Evolutionary conservation across 2,888 invertebrate species (phyloP).

Genomic region (Rhagium mordax): DNA sequence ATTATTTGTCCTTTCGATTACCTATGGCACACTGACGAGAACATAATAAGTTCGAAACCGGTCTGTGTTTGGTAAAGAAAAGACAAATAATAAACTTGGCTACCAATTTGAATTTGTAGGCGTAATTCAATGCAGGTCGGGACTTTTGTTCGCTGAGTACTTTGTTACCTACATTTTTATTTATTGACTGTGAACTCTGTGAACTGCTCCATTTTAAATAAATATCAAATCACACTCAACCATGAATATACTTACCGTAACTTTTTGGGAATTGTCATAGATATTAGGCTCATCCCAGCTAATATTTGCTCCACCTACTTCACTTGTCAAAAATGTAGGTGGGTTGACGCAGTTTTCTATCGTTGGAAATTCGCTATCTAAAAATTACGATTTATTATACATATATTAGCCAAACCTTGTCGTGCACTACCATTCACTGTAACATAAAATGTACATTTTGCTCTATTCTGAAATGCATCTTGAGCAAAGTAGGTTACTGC

Average conservation of each 20-base stretch:
- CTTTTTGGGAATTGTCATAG: slow-evolving; percentile 73
- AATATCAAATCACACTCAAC: no score
- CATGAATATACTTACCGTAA: slow-evolving; percentile 59
- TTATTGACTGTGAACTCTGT: no score
- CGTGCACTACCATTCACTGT: slow-evolving; percentile 70
- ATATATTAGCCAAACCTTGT: background rate
- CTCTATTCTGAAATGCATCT: slow-evolving; percentile 75
- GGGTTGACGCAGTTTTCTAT: slow-evolving; percentile 76
- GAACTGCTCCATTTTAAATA: no score
- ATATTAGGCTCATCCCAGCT: slow-evolving; percentile 75
- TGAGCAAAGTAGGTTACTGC: slow-evolving; percentile 76
- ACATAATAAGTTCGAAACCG: no score
- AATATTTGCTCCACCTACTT: slow-evolving; percentile 68
- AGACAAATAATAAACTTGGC: no score
- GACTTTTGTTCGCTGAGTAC: no score
- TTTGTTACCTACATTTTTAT: no score
- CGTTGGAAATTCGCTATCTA: slow-evolving; percentile 74
- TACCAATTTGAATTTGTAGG: no score
- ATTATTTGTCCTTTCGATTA: no score
- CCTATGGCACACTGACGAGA: no score
- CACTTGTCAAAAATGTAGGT: slow-evolving; percentile 68
- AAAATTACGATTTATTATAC: slow-evolving; percentile 33
- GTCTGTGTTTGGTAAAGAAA: no score
- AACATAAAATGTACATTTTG: slow-evolving; percentile 75
- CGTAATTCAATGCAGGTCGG: no score